Evolutionary conservation across 2,888 invertebrate genomes (phyloP).

Genomic region (Nezara viridula): DNA sequence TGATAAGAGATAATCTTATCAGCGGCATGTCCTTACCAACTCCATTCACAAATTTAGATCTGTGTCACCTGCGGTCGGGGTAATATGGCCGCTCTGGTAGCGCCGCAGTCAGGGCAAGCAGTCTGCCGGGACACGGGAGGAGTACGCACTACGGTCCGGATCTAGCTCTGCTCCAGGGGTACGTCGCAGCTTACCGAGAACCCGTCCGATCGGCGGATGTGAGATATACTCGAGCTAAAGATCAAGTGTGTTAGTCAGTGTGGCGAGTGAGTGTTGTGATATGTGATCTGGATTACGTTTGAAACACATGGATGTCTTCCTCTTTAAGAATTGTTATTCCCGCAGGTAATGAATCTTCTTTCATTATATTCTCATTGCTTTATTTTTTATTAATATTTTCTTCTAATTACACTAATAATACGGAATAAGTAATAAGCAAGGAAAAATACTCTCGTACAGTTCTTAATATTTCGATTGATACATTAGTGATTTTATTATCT

Average conservation of each 20-base stretch:
- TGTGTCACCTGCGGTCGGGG: conserved; percentile 40
- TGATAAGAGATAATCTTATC: conserved; percentile 46
- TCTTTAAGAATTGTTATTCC: not conserved
- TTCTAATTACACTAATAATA: no score
- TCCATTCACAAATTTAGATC: conserved; percentile 49
- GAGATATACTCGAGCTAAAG: not conserved
- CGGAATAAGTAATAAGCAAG: no score
- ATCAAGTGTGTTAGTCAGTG: not conserved
- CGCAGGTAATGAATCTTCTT: not conserved
- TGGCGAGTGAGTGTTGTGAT: not conserved
- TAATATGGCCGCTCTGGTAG: not conserved
- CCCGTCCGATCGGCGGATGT: not conserved
- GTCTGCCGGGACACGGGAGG: not conserved
- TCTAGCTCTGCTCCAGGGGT: not conserved
- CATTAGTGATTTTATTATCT: no score
- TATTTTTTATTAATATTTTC: no score
- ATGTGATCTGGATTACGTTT: not conserved
- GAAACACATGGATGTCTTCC: conserved; percentile 10
- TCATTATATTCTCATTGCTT: no score
- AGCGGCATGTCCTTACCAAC: conserved; percentile 36
- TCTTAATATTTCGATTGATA: no score
- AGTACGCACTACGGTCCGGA: not conserved
- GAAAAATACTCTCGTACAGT: no score
- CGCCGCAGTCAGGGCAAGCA: not conserved
- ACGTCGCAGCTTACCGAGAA: not conserved